phyloP scores from a whole-genome alignment of 2,113 vertebrate species.

The Setophaga petechia region DNA sequence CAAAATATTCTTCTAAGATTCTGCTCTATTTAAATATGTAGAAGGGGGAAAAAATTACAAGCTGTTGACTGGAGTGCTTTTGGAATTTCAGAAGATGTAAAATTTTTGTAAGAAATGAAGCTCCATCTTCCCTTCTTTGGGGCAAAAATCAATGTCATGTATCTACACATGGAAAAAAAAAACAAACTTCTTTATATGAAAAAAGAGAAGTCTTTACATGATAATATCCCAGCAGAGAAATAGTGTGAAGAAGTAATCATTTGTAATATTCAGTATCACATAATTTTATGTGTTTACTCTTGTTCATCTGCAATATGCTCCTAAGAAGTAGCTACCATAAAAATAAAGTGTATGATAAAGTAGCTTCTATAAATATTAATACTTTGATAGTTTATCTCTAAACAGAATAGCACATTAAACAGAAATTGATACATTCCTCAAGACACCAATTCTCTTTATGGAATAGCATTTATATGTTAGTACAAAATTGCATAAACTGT shows the following conservation, averaged over 20 bases:
- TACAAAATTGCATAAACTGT: not conserved
- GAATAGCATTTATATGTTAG: accelerated
- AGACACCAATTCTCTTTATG: not conserved
- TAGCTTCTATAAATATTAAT: not conserved
- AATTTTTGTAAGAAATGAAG: not conserved
- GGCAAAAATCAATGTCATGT: not conserved
- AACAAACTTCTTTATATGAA: not conserved
- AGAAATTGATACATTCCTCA: not conserved
- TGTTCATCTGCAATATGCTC: not conserved
- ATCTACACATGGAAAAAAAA: not conserved
- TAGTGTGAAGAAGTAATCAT: not conserved
- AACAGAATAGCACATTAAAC: not conserved
- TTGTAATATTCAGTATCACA: not conserved
- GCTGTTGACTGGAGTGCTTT: not conserved
- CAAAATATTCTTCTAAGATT: not conserved
- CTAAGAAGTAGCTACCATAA: not conserved
- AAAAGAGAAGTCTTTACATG: not conserved
- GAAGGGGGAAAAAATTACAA: not conserved
- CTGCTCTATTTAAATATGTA: constrained; percentile 3
- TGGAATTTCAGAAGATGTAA: not conserved
- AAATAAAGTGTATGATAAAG: not conserved
- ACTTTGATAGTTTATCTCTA: not conserved
- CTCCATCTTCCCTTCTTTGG: not conserved
- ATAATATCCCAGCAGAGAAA: not conserved
- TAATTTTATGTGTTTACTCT: not conserved